These are phyloP conservation scores for Rhegmatorhina hoffmannsi DNA, from an alignment of 2,113 vertebrate genomes.

Conservation along the genomic window DNA sequence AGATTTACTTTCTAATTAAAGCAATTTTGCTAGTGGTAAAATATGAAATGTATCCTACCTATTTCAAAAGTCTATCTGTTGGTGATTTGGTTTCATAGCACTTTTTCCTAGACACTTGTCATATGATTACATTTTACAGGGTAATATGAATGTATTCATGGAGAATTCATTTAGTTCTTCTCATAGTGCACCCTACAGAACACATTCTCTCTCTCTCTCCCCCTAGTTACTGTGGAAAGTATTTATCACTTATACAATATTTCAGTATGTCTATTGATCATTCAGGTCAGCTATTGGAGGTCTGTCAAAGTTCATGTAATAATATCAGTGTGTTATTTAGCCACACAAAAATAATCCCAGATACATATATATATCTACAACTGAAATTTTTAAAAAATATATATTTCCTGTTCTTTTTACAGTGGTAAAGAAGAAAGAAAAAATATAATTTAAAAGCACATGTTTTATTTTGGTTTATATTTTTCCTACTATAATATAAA, in stretches of 20 bases:
- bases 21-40: not conserved
- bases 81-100: conserved; percentile 18
- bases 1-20: conserved; percentile 24
- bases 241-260: not conserved
- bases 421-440: not conserved
- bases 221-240: not conserved
- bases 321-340: not conserved
- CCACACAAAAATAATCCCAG: not conserved
- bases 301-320: not conserved
- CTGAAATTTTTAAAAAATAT: not conserved
- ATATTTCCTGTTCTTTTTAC: not conserved
- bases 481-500: not conserved
- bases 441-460: not conserved
- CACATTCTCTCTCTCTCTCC: not conserved
- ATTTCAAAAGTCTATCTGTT: not conserved
- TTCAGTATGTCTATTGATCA: not conserved
- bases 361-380: not conserved
- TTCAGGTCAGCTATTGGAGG: not conserved
- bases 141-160: conserved; percentile 33
- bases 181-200: not conserved
- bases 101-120: conserved; percentile 11
- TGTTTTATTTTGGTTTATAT: not conserved
- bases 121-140: conserved; percentile 63
- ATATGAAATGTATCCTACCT: not conserved
- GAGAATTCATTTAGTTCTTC: conserved; percentile 44